phyloP scores from a whole-genome alignment of 2,797 vertebrate species.

The Dicrostonyx torquatus region DNA sequence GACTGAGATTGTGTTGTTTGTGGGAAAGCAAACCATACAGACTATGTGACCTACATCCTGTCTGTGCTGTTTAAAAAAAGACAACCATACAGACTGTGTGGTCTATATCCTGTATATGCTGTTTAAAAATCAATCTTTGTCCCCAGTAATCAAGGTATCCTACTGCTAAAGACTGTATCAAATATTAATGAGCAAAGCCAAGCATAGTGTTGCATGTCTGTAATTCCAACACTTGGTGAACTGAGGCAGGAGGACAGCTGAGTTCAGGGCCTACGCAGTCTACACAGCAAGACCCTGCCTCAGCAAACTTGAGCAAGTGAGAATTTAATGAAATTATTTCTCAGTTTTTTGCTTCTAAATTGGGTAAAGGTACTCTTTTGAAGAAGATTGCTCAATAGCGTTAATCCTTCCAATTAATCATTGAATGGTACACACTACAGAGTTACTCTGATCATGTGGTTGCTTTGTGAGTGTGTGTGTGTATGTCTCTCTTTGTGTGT shows the following conservation, averaged over 20 bases:
- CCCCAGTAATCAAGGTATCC: not conserved
- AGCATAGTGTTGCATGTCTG: not conserved
- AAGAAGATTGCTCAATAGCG: not conserved
- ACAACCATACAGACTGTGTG: not conserved
- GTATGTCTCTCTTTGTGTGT: not conserved
- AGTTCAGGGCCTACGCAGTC: not conserved
- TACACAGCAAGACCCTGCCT: not conserved
- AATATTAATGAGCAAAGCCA: not conserved
- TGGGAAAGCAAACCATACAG: not conserved
- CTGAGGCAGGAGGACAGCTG: not conserved
- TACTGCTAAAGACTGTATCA: constrained; percentile 38
- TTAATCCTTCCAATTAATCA: not conserved
- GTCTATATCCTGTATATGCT: not conserved
- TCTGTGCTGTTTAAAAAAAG: not conserved
- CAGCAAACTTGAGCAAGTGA: not conserved
- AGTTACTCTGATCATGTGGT: not conserved
- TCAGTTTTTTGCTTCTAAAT: not conserved
- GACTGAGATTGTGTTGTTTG: not conserved
- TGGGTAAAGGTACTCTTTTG: not conserved
- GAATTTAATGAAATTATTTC: constrained; percentile 48
- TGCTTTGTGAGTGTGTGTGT: not conserved
- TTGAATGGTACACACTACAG: not conserved
- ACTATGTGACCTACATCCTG: not conserved
- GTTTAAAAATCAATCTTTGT: constrained; percentile 21
- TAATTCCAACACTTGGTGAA: not conserved